Conservation (phyloP, 2,113 vertebrate species). For the Myotis brandtii region DNA sequence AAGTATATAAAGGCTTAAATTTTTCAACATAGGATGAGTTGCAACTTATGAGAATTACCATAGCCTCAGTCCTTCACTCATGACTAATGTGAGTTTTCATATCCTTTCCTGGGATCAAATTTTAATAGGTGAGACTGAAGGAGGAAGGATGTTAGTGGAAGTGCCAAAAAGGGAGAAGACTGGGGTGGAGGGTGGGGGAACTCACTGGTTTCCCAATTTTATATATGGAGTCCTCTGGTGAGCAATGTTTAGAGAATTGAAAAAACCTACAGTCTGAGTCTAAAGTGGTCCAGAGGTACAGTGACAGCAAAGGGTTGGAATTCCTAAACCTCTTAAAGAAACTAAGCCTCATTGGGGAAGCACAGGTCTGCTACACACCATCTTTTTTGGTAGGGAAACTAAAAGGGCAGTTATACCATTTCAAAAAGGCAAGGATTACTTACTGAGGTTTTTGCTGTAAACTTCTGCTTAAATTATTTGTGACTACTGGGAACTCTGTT, state of each 20-base stretch:
- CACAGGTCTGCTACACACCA: neutral
- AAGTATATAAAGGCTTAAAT: conserved; percentile 1
- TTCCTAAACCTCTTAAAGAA: neutral
- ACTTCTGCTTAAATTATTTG: neutral
- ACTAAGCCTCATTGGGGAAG: neutral
- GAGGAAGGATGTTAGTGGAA: neutral
- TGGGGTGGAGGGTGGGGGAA: fast-evolving
- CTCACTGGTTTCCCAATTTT: neutral
- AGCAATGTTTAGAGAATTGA: neutral
- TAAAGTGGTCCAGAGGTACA: neutral
- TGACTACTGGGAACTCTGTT: neutral
- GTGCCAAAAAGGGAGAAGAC: neutral
- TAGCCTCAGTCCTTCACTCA: conserved; percentile 7
- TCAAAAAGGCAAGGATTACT: neutral
- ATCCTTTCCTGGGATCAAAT: conserved; percentile 3
- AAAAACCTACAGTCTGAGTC: neutral
- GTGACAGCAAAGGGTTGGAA: neutral
- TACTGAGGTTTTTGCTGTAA: neutral
- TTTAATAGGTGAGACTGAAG: neutral
- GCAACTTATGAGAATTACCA: neutral
- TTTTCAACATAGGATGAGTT: neutral
- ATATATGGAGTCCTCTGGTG: neutral
- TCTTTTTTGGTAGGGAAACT: neutral
- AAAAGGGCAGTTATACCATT: neutral
- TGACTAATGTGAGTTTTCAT: conserved; percentile 14